Percentiles rank a stretch among this genome's conserved stretches.
These are phyloP conservation scores for Heliconius ethilla DNA, from an alignment of 2,888 invertebrate genomes.

Conservation along the genomic window DNA sequence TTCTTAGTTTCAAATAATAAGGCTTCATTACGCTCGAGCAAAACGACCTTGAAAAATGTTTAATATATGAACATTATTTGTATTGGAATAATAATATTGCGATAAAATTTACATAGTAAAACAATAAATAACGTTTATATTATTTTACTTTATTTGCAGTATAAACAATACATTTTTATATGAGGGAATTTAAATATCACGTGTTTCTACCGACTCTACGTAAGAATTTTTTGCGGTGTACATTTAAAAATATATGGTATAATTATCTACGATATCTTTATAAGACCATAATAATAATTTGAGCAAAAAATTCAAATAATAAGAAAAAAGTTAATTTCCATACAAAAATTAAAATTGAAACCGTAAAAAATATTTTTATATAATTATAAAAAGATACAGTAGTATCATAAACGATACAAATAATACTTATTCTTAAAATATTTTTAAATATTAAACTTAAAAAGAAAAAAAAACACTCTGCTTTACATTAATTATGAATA, in stretches of 20 bases:
- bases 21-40: slow-evolving; percentile 24
- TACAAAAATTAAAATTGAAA: not conserved
- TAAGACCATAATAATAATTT: not conserved
- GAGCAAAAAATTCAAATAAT: no score
- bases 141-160: not conserved
- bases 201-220: not conserved
- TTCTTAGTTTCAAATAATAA: slow-evolving; percentile 15
- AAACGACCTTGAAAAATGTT: slow-evolving; percentile 34
- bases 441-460: no score
- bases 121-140: slow-evolving; percentile 1
- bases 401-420: no score
- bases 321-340: not conserved
- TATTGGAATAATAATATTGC: slow-evolving; percentile 5
- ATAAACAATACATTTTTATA: not conserved
- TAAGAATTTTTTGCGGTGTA: not conserved
- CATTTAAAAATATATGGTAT: not conserved
- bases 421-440: no score
- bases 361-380: not conserved
- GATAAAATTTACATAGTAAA: not conserved
- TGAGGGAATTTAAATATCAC: not conserved
- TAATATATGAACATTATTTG: slow-evolving; percentile 15
- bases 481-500: not conserved
- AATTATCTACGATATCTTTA: not conserved
- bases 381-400: not conserved
- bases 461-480: no score